Percentiles rank a stretch among this genome's conserved stretches.
Evolutionary conservation across 2,797 vertebrate species (phyloP).

Genomic region (Champsocephalus esox): DNA sequence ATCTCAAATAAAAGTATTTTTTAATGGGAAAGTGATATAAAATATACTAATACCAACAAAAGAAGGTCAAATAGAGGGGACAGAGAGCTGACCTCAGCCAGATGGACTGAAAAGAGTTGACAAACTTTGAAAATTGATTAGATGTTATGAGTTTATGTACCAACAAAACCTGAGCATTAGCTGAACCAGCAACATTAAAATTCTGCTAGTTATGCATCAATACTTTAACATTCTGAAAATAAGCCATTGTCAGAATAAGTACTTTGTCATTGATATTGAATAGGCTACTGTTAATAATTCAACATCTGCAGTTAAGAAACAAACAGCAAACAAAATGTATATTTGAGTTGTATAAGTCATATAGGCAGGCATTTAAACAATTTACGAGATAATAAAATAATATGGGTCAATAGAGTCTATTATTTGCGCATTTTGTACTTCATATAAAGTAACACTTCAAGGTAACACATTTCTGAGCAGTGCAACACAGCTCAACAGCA

Average conservation of each 20-base stretch:
- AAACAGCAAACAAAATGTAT: not conserved
- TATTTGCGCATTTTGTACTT: not conserved
- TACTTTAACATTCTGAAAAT: too few relatives aligned
- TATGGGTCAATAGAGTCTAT: not conserved
- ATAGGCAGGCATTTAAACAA: not conserved
- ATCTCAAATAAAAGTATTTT: not conserved
- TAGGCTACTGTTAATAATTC: too few relatives aligned
- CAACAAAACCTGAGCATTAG: not conserved
- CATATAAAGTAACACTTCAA: not conserved
- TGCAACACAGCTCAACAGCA: not conserved
- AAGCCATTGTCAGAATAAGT: too few relatives aligned
- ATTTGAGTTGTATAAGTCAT: not conserved
- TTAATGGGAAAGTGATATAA: not conserved
- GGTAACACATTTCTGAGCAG: not conserved
- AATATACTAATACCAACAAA: too few relatives aligned
- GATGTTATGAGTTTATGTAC: not conserved
- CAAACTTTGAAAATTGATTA: not conserved
- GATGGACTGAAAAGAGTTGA: not conserved
- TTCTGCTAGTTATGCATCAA: not conserved
- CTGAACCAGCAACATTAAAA: not conserved
- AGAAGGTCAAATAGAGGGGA: not conserved
- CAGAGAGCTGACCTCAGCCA: not conserved
- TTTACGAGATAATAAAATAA: not conserved
- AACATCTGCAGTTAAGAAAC: not conserved
- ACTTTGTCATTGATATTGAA: not conserved